Evolutionary conservation across 2,888 invertebrate species (phyloP), one percentile per base, ranked within the genome.

Genomic region (Andrena praecox): DNA sequence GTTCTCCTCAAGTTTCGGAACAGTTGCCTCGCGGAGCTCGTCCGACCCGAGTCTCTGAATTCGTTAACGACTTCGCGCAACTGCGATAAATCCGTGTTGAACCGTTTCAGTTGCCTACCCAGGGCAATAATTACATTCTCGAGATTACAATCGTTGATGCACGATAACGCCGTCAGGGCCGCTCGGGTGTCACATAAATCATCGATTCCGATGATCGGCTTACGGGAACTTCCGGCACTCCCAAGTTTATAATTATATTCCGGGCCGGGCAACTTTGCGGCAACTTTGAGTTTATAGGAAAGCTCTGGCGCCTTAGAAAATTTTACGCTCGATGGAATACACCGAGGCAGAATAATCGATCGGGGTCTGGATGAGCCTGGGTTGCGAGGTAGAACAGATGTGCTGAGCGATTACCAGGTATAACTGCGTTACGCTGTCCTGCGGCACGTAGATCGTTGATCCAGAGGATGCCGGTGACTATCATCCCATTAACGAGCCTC

Each of bases 371-470:
- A 64, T 77, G 73, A 80, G 62, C 68, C 27, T 42, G 54, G 69
- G 83, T 82, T 82, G 70, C 4, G 35, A 35, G 1, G 42, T 54
- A 56, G 80, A 71, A 77, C 78, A 64, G 73, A 68, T 48, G 77
- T 71, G 82, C 85, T 77, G 84, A 85, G 82, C 87, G 87, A 88
- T 87, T 87, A 84, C 60, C 78, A 77, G 76, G 68, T 83, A 75
- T 72, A 73, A 84, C 81, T 60, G 80, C 74, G 80, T 87, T 83
- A 69, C 50, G 56, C 10, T 8, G 29, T 20, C 31, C 48, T 27
- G 8, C 63, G 60, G 35, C 56, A 56, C 70, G 5, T 27, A 20
- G 42, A 48, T 33, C 64, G 85, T 80, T 69, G 63, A 71, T 80
- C 80, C 35, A 60, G 5, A 64, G 66, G 52, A 54, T 52, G 64